Evolutionary conservation across 2,113 vertebrate genomes (phyloP), one percentile per base, ranked within the genome.

Genomic region (Zosterops hypoxanthus): DNA sequence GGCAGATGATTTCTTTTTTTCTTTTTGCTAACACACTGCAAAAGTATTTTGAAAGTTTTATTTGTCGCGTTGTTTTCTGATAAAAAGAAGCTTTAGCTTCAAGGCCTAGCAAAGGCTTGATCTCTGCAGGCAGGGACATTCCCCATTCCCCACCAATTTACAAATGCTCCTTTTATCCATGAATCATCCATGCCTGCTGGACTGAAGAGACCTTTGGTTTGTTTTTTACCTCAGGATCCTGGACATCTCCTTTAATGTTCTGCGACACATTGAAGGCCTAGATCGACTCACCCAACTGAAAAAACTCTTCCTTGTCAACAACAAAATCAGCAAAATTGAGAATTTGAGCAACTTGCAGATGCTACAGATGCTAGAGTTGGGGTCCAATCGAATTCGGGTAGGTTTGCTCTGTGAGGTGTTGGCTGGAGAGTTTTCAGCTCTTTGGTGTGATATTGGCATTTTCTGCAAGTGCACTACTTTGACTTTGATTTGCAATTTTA

Each of bases 301-400:
- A 94, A 99, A 99, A 66, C 99, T 99, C 90, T 99, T 99, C 97
- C 97, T 99, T 83, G 98, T 99, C 94, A 99, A 99, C 98, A 99
- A 99, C 91, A 99, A 99, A 98, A 99, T 99, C 82, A 90, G 85
- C 82, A 98, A 98, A 97, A 99, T 99, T 55, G 97, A 98, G 95
- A 99, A 99, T 89, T 29, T 99, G 82, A 98, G 98, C 78, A 98
- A 95, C 89, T 91, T 99, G 64, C 97, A 97, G 28, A 93, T 97
- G 90, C 97, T 99, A 55, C 98, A 99, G 87, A 99, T 99, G 99
- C 97, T 99, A 65, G 99, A 99, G 97, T 97, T 99, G 97, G 99
- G 99, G 34, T 99, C 99, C 49, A 99, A 99, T 95, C 99, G 99
- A 64, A 99, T 99, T 86, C 98, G 99, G 98, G 99, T 99, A 98